Conservation (phyloP, 92 coral and sea anemone genomes). For the Siderastrea siderea region DNA sequence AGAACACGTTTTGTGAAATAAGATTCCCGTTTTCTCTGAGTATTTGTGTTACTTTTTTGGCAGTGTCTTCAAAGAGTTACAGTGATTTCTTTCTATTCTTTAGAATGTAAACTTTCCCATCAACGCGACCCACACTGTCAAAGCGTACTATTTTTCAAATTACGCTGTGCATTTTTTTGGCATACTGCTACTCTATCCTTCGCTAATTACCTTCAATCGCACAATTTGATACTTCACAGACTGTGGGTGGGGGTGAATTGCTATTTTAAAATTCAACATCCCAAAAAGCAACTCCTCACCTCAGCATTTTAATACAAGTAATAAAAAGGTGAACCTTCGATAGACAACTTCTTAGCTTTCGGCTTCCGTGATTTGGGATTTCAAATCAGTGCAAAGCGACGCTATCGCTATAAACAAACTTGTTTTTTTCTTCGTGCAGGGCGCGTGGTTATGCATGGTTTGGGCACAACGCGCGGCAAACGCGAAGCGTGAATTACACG, state of each 20-base stretch:
- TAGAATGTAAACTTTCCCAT: neutral
- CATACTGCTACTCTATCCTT: neutral
- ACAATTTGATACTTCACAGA: neutral
- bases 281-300: too few species aligned
- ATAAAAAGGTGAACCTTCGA: neutral
- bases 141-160: too few species aligned
- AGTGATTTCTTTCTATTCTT: neutral
- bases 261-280: too few species aligned
- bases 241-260: neutral
- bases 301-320: too few species aligned
- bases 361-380: too few species aligned
- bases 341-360: neutral
- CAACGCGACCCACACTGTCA: neutral
- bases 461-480: neutral
- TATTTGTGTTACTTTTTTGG: too few species aligned
- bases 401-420: neutral
- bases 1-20: neutral
- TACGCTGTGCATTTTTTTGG: neutral
- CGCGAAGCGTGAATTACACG: neutral
- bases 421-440: neutral
- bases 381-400: neutral
- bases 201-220: neutral
- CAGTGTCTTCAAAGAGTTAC: neutral
- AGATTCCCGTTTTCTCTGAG: neutral
- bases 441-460: slow-evolving; percentile 6